Evolutionary conservation across 1,140 invertebrate species (phyloP).

Genomic region (Bombyx mandarina): DNA sequence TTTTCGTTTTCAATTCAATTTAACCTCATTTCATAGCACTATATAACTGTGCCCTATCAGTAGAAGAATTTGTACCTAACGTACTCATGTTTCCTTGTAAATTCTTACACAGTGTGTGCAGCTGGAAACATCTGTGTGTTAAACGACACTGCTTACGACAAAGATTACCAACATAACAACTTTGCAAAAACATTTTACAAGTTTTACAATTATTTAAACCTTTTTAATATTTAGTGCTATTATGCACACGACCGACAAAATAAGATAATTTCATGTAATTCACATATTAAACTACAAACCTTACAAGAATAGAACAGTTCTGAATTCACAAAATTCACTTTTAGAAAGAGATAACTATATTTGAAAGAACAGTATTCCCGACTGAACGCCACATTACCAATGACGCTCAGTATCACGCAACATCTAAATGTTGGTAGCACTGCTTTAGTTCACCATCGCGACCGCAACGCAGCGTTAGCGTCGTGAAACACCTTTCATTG

Average conservation of each 20-base stretch:
- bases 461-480: conserved; percentile 68
- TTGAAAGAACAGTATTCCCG: conserved; percentile 34
- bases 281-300: no score
- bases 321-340: not conserved
- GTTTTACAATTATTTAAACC: not conserved
- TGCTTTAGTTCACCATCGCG: conserved; percentile 68
- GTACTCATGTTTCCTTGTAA: not conserved
- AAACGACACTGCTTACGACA: conserved; percentile 3
- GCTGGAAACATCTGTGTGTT: conserved; percentile 12
- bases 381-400: conserved; percentile 60
- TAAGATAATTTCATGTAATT: not conserved
- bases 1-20: no score
- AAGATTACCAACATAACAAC: conserved; percentile 11
- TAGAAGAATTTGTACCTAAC: no score
- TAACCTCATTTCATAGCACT: no score
- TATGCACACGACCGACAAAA: not conserved
- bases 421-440: conserved; percentile 52
- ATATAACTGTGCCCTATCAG: no score
- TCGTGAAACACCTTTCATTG: conserved; percentile 74
- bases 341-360: conserved; percentile 38
- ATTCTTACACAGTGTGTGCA: conserved; percentile 7
- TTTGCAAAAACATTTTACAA: not conserved
- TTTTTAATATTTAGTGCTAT: not conserved
- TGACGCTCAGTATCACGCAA: conserved; percentile 62
- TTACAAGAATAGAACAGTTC: no score